A percentile compares a stretch with the other conserved stretches of the same genome.
These are phyloP conservation scores for Phoxinus dragarum DNA, from an alignment of 2,797 vertebrate species.

Conservation along the genomic window DNA sequence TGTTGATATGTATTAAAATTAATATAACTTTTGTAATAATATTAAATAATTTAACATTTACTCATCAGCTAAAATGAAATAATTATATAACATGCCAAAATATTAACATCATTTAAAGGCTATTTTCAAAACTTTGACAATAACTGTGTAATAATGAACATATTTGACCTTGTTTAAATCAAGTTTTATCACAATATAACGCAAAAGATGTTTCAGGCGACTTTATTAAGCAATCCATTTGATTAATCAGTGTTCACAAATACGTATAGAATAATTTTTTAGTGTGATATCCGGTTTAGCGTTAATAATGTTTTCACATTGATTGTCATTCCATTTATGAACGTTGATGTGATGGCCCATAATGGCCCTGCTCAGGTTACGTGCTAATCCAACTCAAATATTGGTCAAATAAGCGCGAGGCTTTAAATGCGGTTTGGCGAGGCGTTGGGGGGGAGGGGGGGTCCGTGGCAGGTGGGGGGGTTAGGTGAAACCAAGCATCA, in stretches of 20 bases:
- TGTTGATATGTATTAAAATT: neutral
- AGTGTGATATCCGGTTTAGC: constrained; percentile 26
- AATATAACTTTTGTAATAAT: neutral
- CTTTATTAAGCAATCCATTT: neutral
- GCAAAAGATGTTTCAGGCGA: neutral
- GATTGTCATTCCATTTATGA: constrained; percentile 31
- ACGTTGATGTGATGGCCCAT: constrained; percentile 40
- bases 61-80: neutral
- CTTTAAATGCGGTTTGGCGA: constrained; percentile 55
- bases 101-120: no score
- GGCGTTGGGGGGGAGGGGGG: constrained; percentile 26
- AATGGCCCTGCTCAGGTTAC: constrained; percentile 59
- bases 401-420: constrained; percentile 67
- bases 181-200: neutral
- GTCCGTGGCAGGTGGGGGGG: constrained; percentile 35
- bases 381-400: constrained; percentile 70
- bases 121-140: neutral
- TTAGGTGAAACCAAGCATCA: constrained; percentile 80
- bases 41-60: neutral
- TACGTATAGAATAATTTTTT: neutral
- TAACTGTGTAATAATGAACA: neutral
- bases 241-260: constrained; percentile 6
- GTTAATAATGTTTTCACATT: constrained; percentile 40
- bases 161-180: neutral
- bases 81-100: neutral